Percentiles rank a stretch among this genome's conserved stretches.
Conservation (phyloP, 1,140 invertebrate genomes). For the Leucophenga varia region DNA sequence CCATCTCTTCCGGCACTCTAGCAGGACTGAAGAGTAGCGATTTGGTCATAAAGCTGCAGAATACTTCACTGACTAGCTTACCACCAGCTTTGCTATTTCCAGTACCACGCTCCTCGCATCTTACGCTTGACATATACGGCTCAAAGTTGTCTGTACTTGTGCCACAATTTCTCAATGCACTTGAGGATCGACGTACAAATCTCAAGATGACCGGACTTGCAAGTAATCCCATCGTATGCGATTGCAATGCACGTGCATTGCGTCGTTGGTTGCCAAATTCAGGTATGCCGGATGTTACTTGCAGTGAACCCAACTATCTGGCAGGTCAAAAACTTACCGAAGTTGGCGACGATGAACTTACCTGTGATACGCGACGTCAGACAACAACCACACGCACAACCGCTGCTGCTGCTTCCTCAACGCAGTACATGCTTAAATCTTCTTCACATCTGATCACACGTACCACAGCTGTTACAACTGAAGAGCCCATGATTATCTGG, state of each 20-base stretch:
- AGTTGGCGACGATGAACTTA: slow-evolving; percentile 76
- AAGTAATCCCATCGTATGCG: slow-evolving; percentile 79
- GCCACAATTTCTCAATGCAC: slow-evolving; percentile 72
- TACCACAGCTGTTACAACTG: slow-evolving; percentile 62
- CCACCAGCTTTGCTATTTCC: slow-evolving; percentile 82
- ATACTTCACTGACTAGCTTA: slow-evolving; percentile 75
- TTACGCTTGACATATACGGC: slow-evolving; percentile 75
- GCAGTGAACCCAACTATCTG: slow-evolving; percentile 69
- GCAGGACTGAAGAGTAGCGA: slow-evolving; percentile 73
- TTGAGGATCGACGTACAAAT: slow-evolving; percentile 77
- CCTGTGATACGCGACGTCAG: slow-evolving; percentile 68
- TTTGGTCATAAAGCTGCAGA: slow-evolving; percentile 72
- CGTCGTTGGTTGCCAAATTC: slow-evolving; percentile 72
- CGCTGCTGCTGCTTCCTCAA: slow-evolving; percentile 32
- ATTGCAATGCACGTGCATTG: slow-evolving; percentile 78
- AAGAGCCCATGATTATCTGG: slow-evolving; percentile 85
- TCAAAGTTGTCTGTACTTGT: slow-evolving; percentile 74
- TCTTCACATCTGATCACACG: slow-evolving; percentile 58
- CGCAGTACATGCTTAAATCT: slow-evolving; percentile 34
- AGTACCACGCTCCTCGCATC: slow-evolving; percentile 81
- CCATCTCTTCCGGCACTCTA: slow-evolving; percentile 78
- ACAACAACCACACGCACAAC: slow-evolving; percentile 58
- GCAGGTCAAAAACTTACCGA: slow-evolving; percentile 68
- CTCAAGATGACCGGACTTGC: slow-evolving; percentile 71
- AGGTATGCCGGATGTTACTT: slow-evolving; percentile 64